Evolutionary conservation across 1,140 invertebrate species (phyloP).

Genomic region (Drosophila ananassae): DNA sequence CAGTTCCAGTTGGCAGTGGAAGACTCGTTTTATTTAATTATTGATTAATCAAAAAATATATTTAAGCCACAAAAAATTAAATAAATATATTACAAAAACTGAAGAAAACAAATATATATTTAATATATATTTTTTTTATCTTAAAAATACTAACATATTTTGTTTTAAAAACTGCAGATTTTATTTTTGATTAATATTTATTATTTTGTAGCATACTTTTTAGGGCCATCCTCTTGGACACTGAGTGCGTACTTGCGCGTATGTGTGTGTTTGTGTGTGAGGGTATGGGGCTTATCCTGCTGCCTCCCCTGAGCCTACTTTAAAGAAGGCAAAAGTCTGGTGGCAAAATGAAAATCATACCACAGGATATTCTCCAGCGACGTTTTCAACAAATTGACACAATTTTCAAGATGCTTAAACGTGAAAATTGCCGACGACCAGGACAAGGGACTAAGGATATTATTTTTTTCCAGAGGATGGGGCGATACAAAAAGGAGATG

Average conservation of each 20-base stretch:
- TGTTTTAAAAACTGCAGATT: constrained; percentile 16
- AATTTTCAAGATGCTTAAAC: constrained; percentile 80
- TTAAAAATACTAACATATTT: too few species aligned
- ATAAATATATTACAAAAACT: not conserved
- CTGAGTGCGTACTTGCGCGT: not conserved
- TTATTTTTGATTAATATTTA: constrained; percentile 71
- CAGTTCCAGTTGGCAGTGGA: constrained; percentile 55
- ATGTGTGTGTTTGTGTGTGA: constrained; percentile 3
- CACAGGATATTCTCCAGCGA: constrained; percentile 70
- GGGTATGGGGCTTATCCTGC: not conserved
- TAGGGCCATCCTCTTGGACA: constrained; percentile 33
- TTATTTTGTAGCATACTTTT: constrained; percentile 70
- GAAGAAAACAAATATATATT: too few species aligned
- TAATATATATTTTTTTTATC: too few species aligned
- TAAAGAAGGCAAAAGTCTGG: constrained; percentile 2
- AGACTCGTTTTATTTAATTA: constrained; percentile 46
- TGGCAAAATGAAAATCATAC: constrained; percentile 64
- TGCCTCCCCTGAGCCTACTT: constrained; percentile 30
- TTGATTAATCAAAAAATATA: not conserved
- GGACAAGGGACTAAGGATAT: constrained; percentile 12
- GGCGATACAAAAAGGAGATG: not conserved
- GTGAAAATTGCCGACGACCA: constrained; percentile 52
- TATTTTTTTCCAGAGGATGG: not conserved
- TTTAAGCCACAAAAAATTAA: not conserved
- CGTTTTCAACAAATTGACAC: constrained; percentile 83